Base-by-base conservation (phyloP, 1,140 invertebrate species). In the Myzus persicae region DNA sequence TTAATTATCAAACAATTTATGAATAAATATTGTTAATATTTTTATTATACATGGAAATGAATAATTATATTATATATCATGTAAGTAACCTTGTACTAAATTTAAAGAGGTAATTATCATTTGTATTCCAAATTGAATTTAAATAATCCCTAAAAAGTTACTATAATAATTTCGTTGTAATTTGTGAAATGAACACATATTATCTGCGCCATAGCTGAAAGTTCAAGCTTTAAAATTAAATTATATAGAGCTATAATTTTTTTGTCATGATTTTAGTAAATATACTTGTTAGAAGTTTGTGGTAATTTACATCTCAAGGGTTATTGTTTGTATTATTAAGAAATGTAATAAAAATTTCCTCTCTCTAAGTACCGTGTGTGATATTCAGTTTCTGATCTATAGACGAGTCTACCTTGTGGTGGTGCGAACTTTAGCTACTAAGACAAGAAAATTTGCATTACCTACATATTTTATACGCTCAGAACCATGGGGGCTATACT, bases 1-100 rank as follows among this genome's bases (percentile, higher is more conserved):
- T n/a, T n/a, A n/a, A n/a, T n/a, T n/a, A n/a, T n/a, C n/a, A n/a
- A 82, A 82, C 38, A 82, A 82, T 82, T 24, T 82, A 82, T 26
- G 81, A 8, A 22, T 40, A 40, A 40, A 40, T 22, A 82, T 82
- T 82, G n/a, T 40, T 40, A 40, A 24, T 40, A 22, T 22, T 24
- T 82, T 82, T 82, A 82, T 40, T 40, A 22, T 2, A 82, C 26
- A 24, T 40, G 22, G 20, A 40, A 36, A 76, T 76, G 14, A 76
- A 24, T 82, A 82, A 38, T n/a, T n/a, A n/a, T 76, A 36, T 76
- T 1, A 22, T 82, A 40, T 82, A 24, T 24, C 22, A 40, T 11
- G 7, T 5, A 8, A 82, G 22, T 38, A 36, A 40, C 81, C 81
- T 82, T 82, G 81, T 82, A 82, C 22, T 24, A 82, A 82, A 82